These are phyloP conservation scores for Sabatieria punctata DNA, from an alignment of 2,888 invertebrate genomes.

Conservation along the genomic window DNA sequence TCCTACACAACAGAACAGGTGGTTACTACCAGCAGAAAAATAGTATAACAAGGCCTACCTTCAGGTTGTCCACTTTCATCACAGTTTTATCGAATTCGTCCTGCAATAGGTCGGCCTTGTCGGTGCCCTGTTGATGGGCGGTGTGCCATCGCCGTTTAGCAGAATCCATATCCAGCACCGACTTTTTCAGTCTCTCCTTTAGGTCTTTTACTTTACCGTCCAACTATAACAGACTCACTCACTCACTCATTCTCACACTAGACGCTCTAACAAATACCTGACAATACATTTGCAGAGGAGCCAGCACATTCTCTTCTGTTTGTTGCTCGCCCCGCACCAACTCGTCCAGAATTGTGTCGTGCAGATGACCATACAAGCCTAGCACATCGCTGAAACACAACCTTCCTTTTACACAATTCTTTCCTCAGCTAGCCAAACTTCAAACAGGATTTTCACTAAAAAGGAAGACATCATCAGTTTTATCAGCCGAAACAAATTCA, in stretches of 20 bases:
- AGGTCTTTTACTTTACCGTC: slow-evolving; percentile 67
- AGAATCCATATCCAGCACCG: slow-evolving; percentile 71
- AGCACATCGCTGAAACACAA: slow-evolving; percentile 32
- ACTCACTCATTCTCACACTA: too few species aligned
- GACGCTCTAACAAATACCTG: neutral
- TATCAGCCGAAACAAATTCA: too few species aligned
- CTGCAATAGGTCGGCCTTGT: slow-evolving; percentile 47
- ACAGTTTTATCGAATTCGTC: slow-evolving; percentile 78
- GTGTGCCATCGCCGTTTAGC: slow-evolving; percentile 38
- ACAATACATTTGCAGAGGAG: slow-evolving; percentile 41
- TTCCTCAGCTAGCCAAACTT: slow-evolving; percentile 4
- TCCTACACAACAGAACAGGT: slow-evolving; percentile 39
- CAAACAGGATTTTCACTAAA: too few species aligned
- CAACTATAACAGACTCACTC: too few species aligned
- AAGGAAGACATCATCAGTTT: too few species aligned
- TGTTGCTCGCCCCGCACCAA: slow-evolving; percentile 66
- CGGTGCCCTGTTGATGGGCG: neutral
- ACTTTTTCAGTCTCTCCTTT: slow-evolving; percentile 58
- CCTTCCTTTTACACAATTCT: slow-evolving; percentile 11
- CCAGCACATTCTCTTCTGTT: slow-evolving; percentile 64
- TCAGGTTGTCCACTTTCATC: slow-evolving; percentile 65
- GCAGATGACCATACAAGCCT: slow-evolving; percentile 43
- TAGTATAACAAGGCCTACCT: slow-evolving; percentile 34
- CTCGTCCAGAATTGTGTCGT: slow-evolving; percentile 60
- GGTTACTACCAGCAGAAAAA: neutral